Percentiles rank a stretch among this genome's conserved stretches.
phyloP scores from a whole-genome alignment of 2,113 vertebrate species.

The Ptyas mucosa region DNA sequence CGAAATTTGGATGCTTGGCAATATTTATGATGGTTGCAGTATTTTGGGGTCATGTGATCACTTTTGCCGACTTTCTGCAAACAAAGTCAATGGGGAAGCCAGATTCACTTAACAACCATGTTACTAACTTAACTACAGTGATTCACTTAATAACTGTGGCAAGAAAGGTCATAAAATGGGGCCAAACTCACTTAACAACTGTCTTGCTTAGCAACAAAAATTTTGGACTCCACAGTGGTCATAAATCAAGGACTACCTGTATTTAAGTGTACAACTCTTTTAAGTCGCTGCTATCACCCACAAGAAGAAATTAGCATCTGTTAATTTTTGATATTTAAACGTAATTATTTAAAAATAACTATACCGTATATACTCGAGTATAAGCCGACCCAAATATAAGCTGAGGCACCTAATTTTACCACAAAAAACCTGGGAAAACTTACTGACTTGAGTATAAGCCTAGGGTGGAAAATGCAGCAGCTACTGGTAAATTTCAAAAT shows the following conservation, averaged over 20 bases:
- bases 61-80: neutral
- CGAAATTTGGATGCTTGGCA: neutral
- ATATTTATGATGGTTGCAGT: neutral
- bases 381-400: too few relatives aligned
- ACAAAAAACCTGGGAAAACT: too few relatives aligned
- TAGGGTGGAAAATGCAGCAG: too few relatives aligned
- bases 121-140: neutral
- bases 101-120: neutral
- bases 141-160: neutral
- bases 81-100: neutral
- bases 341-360: too few relatives aligned
- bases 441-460: too few relatives aligned
- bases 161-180: neutral
- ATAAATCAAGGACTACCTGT: neutral
- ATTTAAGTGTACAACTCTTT: neutral
- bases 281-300: neutral
- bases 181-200: neutral
- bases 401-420: too few relatives aligned
- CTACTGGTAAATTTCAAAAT: too few relatives aligned
- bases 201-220: neutral
- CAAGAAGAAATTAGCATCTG: neutral
- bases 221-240: neutral
- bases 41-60: neutral
- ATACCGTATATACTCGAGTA: too few relatives aligned
- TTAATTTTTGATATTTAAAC: neutral